Base-by-base conservation (phyloP, 2,797 vertebrate genomes). In the Pteropus rufus region DNA sequence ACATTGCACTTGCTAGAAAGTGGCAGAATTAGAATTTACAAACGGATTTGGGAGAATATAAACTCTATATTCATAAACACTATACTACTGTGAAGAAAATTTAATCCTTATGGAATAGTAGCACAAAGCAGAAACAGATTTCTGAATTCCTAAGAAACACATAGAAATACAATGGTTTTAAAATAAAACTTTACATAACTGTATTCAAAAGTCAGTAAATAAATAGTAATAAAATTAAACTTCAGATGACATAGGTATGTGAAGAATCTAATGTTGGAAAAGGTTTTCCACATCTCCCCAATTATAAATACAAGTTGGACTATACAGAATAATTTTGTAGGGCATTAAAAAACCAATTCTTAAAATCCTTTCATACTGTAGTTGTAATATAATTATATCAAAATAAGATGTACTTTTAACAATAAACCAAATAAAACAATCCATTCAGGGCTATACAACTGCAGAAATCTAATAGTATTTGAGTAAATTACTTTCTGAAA, bases 351-450 rank as follows among this genome's bases (percentile, higher is more conserved):
- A 67, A 94, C 12, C 39, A 89, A 88, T 2, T 91, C 16, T 46
- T 73, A 73, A 0, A 65, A 69, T 14, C 31, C 23, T 46, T 84
- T 69, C 67, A 60, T 31, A 56, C 10, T 54, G 2, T 10, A 58
- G 62, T 58, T 87, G 4, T 65, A 82, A 64, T 23, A 73, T 11
- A 10, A 83, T 39, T 15, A 41, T 34, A 91, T 86, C 49, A 79
- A 90, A 94, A 73, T 75, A 95, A 75, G 36, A 82, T 70, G 5
- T 23, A 89, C 54, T 95, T 56, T 58, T 73, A 94, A 96, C 16
- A 46, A 93, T 90, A 52, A 93, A 72, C n/a, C 67, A 77, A 89
- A 89, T 0, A 94, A 46, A 88, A 89, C n/a, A 95, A 36, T 60
- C 24, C 36, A 46, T 67, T 93, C 24, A 49, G 24, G 75, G 69